Base-by-base conservation (phyloP, 1,140 invertebrate genomes). In the Mamestra configurata region DNA sequence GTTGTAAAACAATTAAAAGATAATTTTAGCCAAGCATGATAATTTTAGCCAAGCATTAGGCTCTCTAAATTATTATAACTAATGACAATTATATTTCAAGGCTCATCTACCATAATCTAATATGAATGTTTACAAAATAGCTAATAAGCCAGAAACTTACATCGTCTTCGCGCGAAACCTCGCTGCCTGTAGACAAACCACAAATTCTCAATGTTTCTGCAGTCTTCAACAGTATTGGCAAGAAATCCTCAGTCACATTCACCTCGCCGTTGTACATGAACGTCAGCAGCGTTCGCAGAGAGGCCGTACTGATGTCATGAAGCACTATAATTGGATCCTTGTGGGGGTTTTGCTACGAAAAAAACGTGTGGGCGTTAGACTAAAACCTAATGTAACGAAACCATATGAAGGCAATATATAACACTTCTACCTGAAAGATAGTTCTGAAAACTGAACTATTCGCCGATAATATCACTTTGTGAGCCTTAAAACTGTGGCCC, bases 391-490 rank as follows among this genome's bases (percentile, higher is more conserved):
- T 37, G 71, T 31, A 15, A 59, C 8, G 70, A 66, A 68, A 64
- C 20, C n/a, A 20, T 77, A 66, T 27, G 61, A 35, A 78, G 10
- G n/a, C 13, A 68, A 51, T 40, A 43, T 18, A 53, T 49, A 64
- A 72, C 18, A 22, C 70, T 79, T 49, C 46, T 89, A 97, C 96
- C 96, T 97, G 96, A 83, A 97, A 96, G 85, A 97, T 96, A 79
- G 95, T 96, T 84, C 95, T 96, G 90, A 97, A 97, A 85, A 97
- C 97, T 5, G 96, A 96, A 91, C 97, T 97, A 83, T 97, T 97
- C 1, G 97, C 97, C 7, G 97, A 97, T 4, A 97, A 90, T 83
- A 97, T 96, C 55, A 97, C 96, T 95, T 97, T 97, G 85, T 97
- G 97, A 70, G 97, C 96, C 76, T 96, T 96, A 78, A 97, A 95